A percentile compares a stretch with the other conserved stretches of the same genome.
Conservation (phyloP, 2,888 invertebrate genomes). For the Scaptodrosophila latifasciaeformis region DNA sequence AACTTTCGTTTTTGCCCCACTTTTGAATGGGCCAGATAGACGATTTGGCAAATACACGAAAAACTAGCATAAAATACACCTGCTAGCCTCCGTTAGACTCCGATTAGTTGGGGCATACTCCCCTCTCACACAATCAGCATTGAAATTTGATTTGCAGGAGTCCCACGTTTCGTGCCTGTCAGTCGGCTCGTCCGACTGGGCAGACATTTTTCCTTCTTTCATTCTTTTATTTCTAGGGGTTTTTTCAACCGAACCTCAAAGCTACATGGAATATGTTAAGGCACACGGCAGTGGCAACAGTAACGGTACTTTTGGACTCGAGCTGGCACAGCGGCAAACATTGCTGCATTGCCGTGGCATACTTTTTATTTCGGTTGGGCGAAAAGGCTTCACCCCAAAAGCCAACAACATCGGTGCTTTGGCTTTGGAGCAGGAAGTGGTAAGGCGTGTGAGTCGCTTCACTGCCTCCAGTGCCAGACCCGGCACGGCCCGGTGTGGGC, state of each 20-base stretch:
- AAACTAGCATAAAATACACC: conserved; percentile 60
- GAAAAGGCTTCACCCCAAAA: background rate
- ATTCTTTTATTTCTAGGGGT: too few species aligned
- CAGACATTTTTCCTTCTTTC: too few species aligned
- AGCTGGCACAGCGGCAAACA: conserved; percentile 8
- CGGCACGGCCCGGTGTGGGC: too few species aligned
- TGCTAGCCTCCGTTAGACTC: conserved; percentile 59
- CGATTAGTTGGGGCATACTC: too few species aligned
- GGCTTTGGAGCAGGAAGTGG: background rate
- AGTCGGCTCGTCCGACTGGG: too few species aligned
- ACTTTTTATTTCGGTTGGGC: background rate
- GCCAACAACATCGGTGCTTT: background rate
- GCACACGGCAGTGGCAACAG: background rate
- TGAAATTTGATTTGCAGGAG: conserved; percentile 66
- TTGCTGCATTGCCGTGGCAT: conserved; percentile 1
- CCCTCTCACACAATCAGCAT: conserved; percentile 64
- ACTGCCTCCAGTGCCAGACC: too few species aligned
- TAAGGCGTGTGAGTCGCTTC: background rate
- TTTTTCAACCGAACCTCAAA: too few species aligned
- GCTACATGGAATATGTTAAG: conserved; percentile 25
- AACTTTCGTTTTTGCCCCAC: too few species aligned
- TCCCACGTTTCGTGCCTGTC: too few species aligned
- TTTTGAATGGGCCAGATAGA: too few species aligned
- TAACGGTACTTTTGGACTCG: background rate
- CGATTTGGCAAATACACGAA: too few species aligned